Evolutionary conservation across 1,140 invertebrate species (phyloP).

Genomic region (Drosophila equinoxialis): DNA sequence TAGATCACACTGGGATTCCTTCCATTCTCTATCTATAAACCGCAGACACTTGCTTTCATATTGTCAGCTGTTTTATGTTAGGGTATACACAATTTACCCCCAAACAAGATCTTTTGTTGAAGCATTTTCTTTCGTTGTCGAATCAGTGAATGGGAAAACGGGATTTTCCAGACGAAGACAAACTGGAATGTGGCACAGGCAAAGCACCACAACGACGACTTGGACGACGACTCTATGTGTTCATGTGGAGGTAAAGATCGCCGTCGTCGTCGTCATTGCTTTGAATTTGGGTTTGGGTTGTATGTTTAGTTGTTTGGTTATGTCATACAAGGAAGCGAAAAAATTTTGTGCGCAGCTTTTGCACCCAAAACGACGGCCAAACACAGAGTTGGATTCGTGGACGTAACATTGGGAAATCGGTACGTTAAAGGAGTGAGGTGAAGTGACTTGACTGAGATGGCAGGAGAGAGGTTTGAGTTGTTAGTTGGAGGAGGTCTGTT

Average conservation of each 20-base stretch:
- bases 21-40: too few species aligned
- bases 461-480: slow-evolving; percentile 11
- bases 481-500: slow-evolving; percentile 5
- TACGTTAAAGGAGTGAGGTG: slow-evolving; percentile 31
- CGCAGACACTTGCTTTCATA: too few species aligned
- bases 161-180: slow-evolving; percentile 65
- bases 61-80: not conserved
- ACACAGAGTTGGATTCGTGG: slow-evolving; percentile 37
- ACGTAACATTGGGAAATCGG: slow-evolving; percentile 54
- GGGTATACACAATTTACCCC: not conserved
- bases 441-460: not conserved
- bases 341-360: slow-evolving; percentile 20
- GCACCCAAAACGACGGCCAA: slow-evolving; percentile 54
- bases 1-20: too few species aligned
- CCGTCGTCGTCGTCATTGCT: slow-evolving; percentile 45
- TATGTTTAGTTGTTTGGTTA: slow-evolving; percentile 38
- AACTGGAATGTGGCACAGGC: slow-evolving; percentile 76
- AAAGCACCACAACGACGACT: not conserved
- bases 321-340: slow-evolving; percentile 79
- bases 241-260: slow-evolving; percentile 74
- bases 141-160: slow-evolving; percentile 79
- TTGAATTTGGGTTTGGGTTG: slow-evolving; percentile 47
- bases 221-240: slow-evolving; percentile 25
- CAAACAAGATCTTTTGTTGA: not conserved
- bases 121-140: slow-evolving; percentile 47